phyloP scores from a whole-genome alignment of 2,113 vertebrate genomes.

The Grammomys dolichurus region DNA sequence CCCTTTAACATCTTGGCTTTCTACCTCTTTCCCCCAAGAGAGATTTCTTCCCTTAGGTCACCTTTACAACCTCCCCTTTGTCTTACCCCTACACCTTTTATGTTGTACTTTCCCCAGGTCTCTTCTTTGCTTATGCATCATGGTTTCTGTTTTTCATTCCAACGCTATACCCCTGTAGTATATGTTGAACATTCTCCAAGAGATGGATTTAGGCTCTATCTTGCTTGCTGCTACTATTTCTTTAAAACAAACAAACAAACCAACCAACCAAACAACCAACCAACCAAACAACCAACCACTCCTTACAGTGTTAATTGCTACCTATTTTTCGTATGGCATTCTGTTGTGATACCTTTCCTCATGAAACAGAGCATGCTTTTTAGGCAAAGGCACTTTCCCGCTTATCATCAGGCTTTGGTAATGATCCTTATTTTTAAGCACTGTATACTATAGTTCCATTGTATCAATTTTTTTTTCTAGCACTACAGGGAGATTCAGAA shows the following conservation, averaged over 20 bases:
- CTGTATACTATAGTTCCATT: slow-evolving; percentile 87
- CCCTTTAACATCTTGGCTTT: neutral
- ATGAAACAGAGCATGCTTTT: neutral
- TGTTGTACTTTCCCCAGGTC: neutral
- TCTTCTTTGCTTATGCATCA: neutral
- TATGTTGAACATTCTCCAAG: neutral
- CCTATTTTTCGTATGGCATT: neutral
- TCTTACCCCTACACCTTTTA: neutral
- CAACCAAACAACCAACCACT: neutral
- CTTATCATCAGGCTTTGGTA: neutral
- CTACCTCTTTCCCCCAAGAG: neutral
- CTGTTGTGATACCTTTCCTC: neutral
- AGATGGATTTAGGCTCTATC: neutral
- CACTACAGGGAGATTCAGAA: slow-evolving; percentile 86
- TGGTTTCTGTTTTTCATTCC: neutral
- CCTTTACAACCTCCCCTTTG: neutral
- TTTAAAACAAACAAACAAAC: neutral
- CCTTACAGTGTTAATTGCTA: neutral
- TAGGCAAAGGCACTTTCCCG: fast-evolving
- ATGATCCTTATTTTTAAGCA: slow-evolving; percentile 77
- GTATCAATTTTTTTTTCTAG: slow-evolving; percentile 84
- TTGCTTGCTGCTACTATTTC: neutral
- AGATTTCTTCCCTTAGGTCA: neutral
- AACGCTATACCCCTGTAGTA: neutral
- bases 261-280: neutral